phyloP scores from a whole-genome alignment of 2,113 vertebrate species.

The Phocoena sinus region DNA sequence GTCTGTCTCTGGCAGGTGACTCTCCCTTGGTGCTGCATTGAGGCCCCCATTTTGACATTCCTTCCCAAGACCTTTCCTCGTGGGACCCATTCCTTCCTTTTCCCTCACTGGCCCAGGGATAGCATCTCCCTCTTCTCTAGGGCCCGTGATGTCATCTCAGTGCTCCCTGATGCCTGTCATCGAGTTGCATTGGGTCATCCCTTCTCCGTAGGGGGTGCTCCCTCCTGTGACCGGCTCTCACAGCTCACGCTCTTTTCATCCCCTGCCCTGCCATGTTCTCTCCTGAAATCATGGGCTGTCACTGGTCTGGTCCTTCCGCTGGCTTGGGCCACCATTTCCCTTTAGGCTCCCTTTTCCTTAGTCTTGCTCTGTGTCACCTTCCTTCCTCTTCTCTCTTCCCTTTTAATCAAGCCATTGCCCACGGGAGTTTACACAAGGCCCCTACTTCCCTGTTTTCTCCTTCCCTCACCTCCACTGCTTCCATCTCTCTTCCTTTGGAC shows the following conservation, averaged over 20 bases:
- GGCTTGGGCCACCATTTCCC: neutral
- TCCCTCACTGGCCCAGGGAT: neutral
- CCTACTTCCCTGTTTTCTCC: neutral
- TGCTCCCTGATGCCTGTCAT: no score
- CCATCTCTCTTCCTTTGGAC: neutral
- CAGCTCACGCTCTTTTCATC: neutral
- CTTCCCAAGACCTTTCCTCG: neutral
- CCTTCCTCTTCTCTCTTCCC: neutral
- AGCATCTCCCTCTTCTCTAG: neutral
- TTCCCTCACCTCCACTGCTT: neutral
- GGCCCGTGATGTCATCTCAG: neutral
- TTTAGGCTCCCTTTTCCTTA: neutral
- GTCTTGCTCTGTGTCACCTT: neutral
- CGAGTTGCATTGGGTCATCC: neutral
- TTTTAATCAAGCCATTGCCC: neutral
- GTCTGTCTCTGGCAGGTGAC: neutral
- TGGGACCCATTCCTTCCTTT: neutral
- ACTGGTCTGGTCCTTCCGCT: neutral
- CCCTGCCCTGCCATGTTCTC: neutral
- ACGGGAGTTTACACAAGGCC: neutral
- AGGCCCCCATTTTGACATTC: no score
- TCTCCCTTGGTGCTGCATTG: neutral
- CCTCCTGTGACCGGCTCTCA: neutral
- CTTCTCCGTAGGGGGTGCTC: neutral
- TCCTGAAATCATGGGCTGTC: neutral